phyloP scores from a whole-genome alignment of 2,888 invertebrate species.

The Salpingus planirostris region DNA sequence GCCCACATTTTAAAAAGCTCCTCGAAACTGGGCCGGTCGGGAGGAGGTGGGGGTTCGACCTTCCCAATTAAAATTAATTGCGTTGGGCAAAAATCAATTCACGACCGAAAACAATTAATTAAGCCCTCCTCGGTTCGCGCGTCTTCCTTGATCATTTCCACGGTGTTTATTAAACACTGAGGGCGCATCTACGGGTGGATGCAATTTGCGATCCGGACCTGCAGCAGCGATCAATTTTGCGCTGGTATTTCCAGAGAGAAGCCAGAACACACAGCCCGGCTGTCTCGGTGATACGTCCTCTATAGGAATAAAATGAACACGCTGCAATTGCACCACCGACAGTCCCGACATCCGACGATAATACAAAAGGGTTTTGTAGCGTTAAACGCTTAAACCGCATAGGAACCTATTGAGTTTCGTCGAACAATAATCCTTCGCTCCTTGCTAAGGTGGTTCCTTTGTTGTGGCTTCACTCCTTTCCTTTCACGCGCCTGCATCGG shows the following conservation, averaged over 20 bases:
- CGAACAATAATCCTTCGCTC: conserved; percentile 20
- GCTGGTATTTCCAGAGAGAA: too few species aligned
- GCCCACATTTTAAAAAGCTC: too few species aligned
- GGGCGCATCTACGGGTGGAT: too few species aligned
- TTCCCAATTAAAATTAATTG: conserved; percentile 15
- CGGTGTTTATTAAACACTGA: too few species aligned
- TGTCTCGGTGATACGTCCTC: too few species aligned
- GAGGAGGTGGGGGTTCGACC: too few species aligned
- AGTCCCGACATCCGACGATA: conserved; percentile 22
- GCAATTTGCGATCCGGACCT: too few species aligned
- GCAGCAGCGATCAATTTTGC: too few species aligned
- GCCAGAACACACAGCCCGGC: too few species aligned
- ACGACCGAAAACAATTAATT: conserved; percentile 12
- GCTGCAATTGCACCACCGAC: conserved; percentile 11
- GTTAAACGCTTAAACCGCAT: conserved; percentile 24
- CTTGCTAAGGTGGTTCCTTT: conserved; percentile 21
- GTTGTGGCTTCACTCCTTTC: conserved; percentile 16
- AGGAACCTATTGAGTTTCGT: conserved; percentile 25
- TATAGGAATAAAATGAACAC: conserved; percentile 4
- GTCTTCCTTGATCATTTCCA: too few species aligned
- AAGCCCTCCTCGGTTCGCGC: conserved; percentile 8
- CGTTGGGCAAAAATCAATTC: conserved; percentile 12
- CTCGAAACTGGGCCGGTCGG: too few species aligned
- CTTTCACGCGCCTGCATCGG: conserved; percentile 10
- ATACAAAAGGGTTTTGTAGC: conserved; percentile 23